Percentiles rank a stretch among this genome's conserved stretches.
phyloP scores from a whole-genome alignment of 2,888 invertebrate genomes.

The Drosophila barbarae region DNA sequence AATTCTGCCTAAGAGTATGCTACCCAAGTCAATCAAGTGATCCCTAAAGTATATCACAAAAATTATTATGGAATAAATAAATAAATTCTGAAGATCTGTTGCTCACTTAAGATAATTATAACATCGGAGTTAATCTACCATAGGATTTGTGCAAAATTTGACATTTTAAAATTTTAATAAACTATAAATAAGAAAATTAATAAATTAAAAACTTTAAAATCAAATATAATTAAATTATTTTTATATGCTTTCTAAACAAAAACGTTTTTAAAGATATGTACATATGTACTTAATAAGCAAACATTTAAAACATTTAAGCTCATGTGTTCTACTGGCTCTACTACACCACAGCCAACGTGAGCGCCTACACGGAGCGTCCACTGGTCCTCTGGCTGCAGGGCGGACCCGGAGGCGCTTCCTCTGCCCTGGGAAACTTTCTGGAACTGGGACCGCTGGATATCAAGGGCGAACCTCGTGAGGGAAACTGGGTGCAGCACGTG shows the following conservation, averaged over 20 bases:
- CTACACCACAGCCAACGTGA: slow-evolving; percentile 84
- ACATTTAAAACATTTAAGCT: slow-evolving; percentile 79
- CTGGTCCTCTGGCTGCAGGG: slow-evolving; percentile 92
- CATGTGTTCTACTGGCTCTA: slow-evolving; percentile 94
- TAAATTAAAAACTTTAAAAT: too few species aligned
- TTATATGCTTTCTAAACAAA: too few species aligned
- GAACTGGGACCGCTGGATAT: slow-evolving; percentile 88
- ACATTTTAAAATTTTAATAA: too few species aligned
- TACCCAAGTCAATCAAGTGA: too few species aligned
- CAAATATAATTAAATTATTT: too few species aligned
- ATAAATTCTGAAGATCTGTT: neutral
- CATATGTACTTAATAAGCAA: too few species aligned
- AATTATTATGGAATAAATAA: too few species aligned
- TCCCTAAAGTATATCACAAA: neutral
- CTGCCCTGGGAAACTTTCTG: slow-evolving; percentile 90
- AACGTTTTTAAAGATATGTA: too few species aligned
- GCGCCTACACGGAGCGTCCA: slow-evolving; percentile 83
- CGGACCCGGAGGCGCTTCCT: slow-evolving; percentile 89
- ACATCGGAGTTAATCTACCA: too few species aligned
- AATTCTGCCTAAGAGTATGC: neutral
- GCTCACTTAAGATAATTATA: neutral
- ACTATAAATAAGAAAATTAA: too few species aligned
- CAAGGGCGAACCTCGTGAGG: slow-evolving; percentile 83
- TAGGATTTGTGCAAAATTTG: too few species aligned
- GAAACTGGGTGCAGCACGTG: slow-evolving; percentile 87